A percentile compares a stretch with the other conserved stretches of the same genome.
Conservation (phyloP, 2,113 vertebrate species). For the Sorex fumeus region DNA sequence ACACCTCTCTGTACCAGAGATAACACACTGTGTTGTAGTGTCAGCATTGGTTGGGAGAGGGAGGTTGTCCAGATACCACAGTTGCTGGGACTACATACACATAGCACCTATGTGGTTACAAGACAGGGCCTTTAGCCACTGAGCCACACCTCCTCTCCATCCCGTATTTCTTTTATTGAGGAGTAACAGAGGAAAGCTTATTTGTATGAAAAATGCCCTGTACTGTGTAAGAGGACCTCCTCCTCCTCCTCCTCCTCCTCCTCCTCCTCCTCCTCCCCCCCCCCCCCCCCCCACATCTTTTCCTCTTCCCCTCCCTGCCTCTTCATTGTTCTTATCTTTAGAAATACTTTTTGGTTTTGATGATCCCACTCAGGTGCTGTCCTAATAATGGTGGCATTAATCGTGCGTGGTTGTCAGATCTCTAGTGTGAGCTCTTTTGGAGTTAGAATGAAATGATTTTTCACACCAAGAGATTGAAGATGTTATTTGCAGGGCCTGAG, state of each 20-base stretch:
- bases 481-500: background rate
- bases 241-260: background rate
- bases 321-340: background rate
- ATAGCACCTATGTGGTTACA: too few species aligned
- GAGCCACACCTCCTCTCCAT: too few species aligned
- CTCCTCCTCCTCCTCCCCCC: background rate
- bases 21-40: too few species aligned
- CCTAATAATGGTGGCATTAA: background rate
- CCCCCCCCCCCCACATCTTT: too few species aligned
- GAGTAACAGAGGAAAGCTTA: background rate
- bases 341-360: background rate
- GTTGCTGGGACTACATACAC: too few species aligned
- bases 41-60: too few species aligned
- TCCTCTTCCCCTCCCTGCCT: background rate
- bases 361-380: background rate
- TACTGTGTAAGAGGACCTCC: background rate
- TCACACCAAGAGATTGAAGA: slow-evolving; percentile 7
- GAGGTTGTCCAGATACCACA: too few species aligned
- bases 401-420: background rate
- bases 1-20: too few species aligned
- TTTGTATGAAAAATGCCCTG: background rate
- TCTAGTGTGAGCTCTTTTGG: background rate
- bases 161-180: slow-evolving; percentile 20
- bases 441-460: background rate
- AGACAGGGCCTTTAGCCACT: too few species aligned